Evolutionary conservation across 2,113 vertebrate species (phyloP).

Genomic region (Protobothrops mucrosquamatus): DNA sequence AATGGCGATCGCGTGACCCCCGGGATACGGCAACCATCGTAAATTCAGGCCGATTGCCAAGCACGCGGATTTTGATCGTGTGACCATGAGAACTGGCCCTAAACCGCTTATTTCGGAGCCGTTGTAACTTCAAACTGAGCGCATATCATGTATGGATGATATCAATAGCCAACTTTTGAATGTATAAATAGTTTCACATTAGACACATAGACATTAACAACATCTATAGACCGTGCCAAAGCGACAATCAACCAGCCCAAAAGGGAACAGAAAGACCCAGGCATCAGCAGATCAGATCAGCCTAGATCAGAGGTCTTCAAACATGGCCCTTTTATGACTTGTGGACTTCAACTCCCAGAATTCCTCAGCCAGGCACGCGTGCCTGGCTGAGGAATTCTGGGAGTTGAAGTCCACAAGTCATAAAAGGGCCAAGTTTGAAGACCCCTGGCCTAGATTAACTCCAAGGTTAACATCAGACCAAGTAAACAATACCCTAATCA

Average conservation of each 20-base stretch:
- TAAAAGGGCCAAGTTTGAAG: too few species aligned
- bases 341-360: too few species aligned
- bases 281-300: neutral
- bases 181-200: neutral
- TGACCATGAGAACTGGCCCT: neutral
- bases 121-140: neutral
- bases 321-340: too few species aligned
- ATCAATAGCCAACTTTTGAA: too few species aligned
- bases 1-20: too few species aligned
- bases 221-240: neutral
- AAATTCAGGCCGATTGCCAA: neutral
- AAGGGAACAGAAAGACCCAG: too few species aligned
- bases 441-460: neutral
- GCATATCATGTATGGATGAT: neutral
- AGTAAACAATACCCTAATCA: neutral
- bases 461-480: neutral
- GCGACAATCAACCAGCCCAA: neutral
- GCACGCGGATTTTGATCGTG: neutral
- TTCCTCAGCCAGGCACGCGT: too few species aligned
- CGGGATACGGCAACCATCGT: fast-evolving
- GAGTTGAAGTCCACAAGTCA: too few species aligned
- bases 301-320: neutral
- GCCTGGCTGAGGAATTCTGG: too few species aligned
- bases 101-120: neutral
- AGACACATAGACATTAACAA: neutral